Evolutionary conservation across 2,888 invertebrate genomes (phyloP).

Genomic region (Phengaris arion): DNA sequence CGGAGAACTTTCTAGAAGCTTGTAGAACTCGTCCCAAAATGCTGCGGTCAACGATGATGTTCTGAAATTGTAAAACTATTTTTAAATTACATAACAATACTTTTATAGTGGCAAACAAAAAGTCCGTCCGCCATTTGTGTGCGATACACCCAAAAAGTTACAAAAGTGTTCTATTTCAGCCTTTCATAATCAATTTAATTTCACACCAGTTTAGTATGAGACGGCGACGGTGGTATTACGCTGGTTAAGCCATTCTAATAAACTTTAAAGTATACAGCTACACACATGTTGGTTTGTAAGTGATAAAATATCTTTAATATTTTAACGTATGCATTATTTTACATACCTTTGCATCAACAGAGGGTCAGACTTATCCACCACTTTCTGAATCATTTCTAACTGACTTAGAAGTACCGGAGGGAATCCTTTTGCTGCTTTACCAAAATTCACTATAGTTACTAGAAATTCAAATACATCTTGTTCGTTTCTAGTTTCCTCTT

Average conservation of each 20-base stretch:
- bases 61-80: constrained; percentile 45
- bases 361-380: constrained; percentile 38
- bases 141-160: too few relatives aligned
- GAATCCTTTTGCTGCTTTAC: constrained; percentile 50
- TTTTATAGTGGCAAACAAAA: too few relatives aligned
- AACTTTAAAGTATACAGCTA: too few relatives aligned
- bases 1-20: constrained; percentile 54
- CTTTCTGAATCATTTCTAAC: constrained; percentile 51
- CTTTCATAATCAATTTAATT: too few relatives aligned
- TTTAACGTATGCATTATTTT: not conserved
- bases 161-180: too few relatives aligned
- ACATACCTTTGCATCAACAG: constrained; percentile 49
- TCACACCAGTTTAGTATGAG: too few relatives aligned
- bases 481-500: constrained; percentile 30
- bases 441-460: constrained; percentile 38
- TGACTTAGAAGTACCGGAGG: constrained; percentile 55
- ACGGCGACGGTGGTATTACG: too few relatives aligned
- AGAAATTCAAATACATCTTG: constrained; percentile 38
- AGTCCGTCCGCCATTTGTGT: too few relatives aligned
- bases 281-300: too few relatives aligned
- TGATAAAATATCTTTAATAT: not conserved
- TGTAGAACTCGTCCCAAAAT: constrained; percentile 67
- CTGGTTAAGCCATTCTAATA: too few relatives aligned
- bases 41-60: constrained; percentile 54
- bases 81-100: too few relatives aligned